Evolutionary conservation across 2,797 vertebrate genomes (phyloP).

Genomic region (Takifugu ocellatus): DNA sequence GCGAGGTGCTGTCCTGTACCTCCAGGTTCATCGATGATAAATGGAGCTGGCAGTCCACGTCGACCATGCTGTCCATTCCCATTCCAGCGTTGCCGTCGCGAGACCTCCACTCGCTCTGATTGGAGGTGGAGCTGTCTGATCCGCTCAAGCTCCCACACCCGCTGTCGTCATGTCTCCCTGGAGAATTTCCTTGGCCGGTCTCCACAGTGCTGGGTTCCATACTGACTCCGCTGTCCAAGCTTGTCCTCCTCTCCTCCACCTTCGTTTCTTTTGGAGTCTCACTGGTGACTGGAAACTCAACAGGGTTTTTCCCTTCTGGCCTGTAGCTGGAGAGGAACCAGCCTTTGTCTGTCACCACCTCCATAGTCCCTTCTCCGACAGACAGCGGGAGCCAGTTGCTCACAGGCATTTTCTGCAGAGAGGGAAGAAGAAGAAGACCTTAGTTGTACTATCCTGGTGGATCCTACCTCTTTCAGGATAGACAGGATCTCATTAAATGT

Average conservation of each 20-base stretch:
- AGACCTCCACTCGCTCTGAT: constrained; percentile 38
- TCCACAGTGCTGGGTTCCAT: constrained; percentile 27
- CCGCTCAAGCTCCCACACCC: constrained; percentile 72
- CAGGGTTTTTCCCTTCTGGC: constrained; percentile 11
- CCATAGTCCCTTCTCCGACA: constrained; percentile 51
- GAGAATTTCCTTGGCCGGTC: constrained; percentile 5
- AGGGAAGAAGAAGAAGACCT: not conserved
- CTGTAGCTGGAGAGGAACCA: constrained; percentile 62
- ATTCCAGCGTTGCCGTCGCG: constrained; percentile 1
- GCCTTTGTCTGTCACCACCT: constrained; percentile 73
- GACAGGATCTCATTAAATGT: constrained; percentile 1
- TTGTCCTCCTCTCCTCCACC: constrained; percentile 59
- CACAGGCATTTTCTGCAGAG: constrained; percentile 62
- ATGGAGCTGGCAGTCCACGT: constrained; percentile 43
- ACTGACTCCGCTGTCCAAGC: constrained; percentile 70
- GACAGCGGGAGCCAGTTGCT: constrained; percentile 68
- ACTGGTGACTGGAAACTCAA: constrained; percentile 2
- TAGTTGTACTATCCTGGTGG: too few species aligned
- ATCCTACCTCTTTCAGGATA: not conserved
- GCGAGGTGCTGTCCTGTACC: constrained; percentile 30
- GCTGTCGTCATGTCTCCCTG: constrained; percentile 67
- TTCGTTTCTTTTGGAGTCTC: constrained; percentile 16
- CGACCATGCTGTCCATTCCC: constrained; percentile 62
- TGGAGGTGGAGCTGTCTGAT: constrained; percentile 46
- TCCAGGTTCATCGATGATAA: constrained; percentile 43